Percentiles rank a stretch among this genome's conserved stretches.
Conservation (phyloP, 2,797 vertebrate species). For the Melanotaenia boesemani region DNA sequence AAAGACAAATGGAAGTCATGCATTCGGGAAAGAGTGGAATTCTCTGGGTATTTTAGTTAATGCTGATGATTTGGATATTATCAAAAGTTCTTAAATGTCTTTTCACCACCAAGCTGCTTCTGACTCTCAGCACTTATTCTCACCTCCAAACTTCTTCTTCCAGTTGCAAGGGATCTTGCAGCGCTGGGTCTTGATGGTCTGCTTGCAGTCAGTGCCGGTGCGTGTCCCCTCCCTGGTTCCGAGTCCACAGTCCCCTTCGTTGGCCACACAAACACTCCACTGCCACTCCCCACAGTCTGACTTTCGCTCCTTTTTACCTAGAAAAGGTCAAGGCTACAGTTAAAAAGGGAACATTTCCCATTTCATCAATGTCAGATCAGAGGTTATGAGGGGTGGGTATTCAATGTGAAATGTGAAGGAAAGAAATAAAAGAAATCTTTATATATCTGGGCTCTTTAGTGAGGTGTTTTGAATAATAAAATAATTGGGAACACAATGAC, state of each 20-base stretch:
- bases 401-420: too few species aligned
- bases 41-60: slow-evolving; percentile 6
- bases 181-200: slow-evolving; percentile 97
- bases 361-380: background rate
- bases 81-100: too few species aligned
- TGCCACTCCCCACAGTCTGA: slow-evolving; percentile 98
- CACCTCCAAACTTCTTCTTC: slow-evolving; percentile 99
- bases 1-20: slow-evolving; percentile 7
- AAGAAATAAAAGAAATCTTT: too few species aligned
- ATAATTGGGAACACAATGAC: too few species aligned
- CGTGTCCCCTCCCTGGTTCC: slow-evolving; percentile 95
- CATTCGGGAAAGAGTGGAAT: background rate
- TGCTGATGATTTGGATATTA: background rate
- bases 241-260: slow-evolving; percentile 92
- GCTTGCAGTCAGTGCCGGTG: slow-evolving; percentile 91
- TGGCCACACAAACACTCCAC: slow-evolving; percentile 97
- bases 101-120: too few species aligned
- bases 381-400: too few species aligned
- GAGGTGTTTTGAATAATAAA: too few species aligned
- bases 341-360: background rate
- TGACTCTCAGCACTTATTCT: slow-evolving; percentile 13
- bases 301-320: slow-evolving; percentile 95
- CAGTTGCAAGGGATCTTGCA: slow-evolving; percentile 99
- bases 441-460: background rate
- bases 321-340: background rate